Percentiles rank a stretch among this genome's conserved stretches.
These are phyloP conservation scores for Phyllostomus hastatus DNA, from an alignment of 2,113 vertebrate genomes.

Conservation along the genomic window DNA sequence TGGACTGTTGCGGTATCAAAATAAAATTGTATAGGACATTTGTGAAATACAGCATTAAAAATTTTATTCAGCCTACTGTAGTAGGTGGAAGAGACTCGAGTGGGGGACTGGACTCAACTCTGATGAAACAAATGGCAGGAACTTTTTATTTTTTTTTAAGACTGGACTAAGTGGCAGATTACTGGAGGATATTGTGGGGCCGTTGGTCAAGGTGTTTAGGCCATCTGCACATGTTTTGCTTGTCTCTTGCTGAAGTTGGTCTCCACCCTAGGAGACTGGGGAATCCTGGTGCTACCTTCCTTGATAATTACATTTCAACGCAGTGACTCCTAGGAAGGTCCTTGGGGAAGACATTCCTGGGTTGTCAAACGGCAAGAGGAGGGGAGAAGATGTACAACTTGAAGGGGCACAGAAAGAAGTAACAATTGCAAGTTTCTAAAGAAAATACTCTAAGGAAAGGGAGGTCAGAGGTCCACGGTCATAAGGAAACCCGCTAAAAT, in stretches of 20 bases:
- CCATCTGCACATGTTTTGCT: background rate
- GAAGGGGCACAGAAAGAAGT: background rate
- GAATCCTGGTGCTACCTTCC: background rate
- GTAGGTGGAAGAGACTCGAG: background rate
- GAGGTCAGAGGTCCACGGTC: background rate
- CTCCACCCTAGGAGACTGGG: background rate
- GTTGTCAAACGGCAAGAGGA: background rate
- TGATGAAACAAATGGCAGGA: background rate
- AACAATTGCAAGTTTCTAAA: background rate
- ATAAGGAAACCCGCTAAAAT: background rate
- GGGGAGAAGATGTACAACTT: background rate
- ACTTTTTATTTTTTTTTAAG: background rate
- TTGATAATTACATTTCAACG: background rate
- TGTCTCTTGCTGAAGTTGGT: background rate
- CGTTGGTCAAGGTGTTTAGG: background rate
- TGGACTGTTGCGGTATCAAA: background rate
- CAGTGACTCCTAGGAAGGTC: background rate
- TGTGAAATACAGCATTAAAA: background rate
- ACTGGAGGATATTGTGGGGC: background rate
- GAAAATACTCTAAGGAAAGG: background rate
- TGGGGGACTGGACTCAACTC: background rate
- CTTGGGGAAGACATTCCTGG: background rate
- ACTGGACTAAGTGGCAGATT: background rate
- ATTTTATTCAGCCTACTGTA: background rate
- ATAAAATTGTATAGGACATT: background rate